phyloP scores from a whole-genome alignment of 2,113 vertebrate species.

The Hippocampus zosterae region DNA sequence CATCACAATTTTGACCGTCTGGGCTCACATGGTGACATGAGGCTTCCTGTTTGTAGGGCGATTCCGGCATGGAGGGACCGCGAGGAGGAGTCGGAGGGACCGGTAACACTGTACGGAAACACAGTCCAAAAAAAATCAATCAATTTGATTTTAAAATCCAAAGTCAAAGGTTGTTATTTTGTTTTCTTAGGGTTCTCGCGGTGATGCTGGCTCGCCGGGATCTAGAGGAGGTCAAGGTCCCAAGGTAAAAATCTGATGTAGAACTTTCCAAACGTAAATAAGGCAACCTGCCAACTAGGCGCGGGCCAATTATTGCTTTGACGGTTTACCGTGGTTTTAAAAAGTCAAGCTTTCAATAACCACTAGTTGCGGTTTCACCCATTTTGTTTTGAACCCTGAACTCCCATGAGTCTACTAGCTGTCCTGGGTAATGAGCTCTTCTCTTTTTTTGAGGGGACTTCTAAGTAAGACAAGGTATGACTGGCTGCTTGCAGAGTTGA shows the following conservation, averaged over 20 bases:
- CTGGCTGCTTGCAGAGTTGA: too few relatives aligned
- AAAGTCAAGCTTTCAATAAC: too few relatives aligned
- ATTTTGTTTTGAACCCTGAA: too few relatives aligned
- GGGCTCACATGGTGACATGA: neutral
- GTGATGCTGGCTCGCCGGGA: constrained; percentile 46
- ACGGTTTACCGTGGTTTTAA: too few relatives aligned
- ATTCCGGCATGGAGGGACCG: constrained; percentile 62
- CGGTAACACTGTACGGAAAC: constrained; percentile 61
- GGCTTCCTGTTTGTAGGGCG: constrained; percentile 45
- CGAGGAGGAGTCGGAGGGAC: constrained; percentile 59
- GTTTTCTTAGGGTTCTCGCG: constrained; percentile 57
- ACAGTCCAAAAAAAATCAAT: neutral
- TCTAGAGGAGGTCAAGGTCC: constrained; percentile 56
- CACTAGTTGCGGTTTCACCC: too few relatives aligned
- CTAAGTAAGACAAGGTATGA: too few relatives aligned
- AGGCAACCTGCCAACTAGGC: too few relatives aligned
- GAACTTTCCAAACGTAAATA: too few relatives aligned
- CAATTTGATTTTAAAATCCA: neutral
- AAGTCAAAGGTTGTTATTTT: neutral
- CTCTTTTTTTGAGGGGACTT: too few relatives aligned
- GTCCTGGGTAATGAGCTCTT: too few relatives aligned
- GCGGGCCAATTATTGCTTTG: too few relatives aligned
- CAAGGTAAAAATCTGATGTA: constrained; percentile 50
- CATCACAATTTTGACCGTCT: neutral
- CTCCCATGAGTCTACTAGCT: too few relatives aligned